Evolutionary conservation across 2,888 invertebrate genomes (phyloP), one percentile per base, ranked within the genome.

Genomic region (Drosophila affinis): DNA sequence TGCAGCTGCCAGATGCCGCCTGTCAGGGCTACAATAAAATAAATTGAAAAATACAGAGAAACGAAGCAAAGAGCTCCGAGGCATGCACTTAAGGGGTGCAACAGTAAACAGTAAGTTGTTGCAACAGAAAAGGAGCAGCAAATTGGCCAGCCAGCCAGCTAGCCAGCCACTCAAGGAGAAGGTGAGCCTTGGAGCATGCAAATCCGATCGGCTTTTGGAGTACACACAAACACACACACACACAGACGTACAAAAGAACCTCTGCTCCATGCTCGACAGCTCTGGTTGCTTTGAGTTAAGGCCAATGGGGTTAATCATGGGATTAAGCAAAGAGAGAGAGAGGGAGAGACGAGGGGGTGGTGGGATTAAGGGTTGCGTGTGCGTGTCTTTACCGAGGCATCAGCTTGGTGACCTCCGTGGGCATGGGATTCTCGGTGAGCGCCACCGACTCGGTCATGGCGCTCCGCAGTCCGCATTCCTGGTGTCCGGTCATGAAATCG

Each of bases 381-480:
- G 17, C 34, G 17, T 18, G 17, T 49, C 62, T 88, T 90, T 90
- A 91, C 89, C 90, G 90, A 86, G 90, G 87, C 81, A 92, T 89
- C 80, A 91, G 79, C 48, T 90, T 87, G 60, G 91, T 91, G 64
- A 90, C 81, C 83, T 91, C 92, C 29, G 87, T 87, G 62, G 91
- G 85, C 80, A 89, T 81, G 60, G 91, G 91, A 84, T 91, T 91
- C 64, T 92, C 92, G 39, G 91, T 91, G 34, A 91, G 79, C 34
- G 86, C 91, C 52, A 91, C 87, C 44, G 92, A 92, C 69, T 91
- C 92, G 6, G 91, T 86, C 3, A 82, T 72, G 29, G 76, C 88
- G 77, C 89, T 89, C 29, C 91, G 89, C 46, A 79, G 52, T 56
- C 88, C 90, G 48, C 79, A 81, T 6, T 65, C 72, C 52, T 72